Conservation (phyloP, 2,888 invertebrate species). For the Hermodice carunculata region DNA sequence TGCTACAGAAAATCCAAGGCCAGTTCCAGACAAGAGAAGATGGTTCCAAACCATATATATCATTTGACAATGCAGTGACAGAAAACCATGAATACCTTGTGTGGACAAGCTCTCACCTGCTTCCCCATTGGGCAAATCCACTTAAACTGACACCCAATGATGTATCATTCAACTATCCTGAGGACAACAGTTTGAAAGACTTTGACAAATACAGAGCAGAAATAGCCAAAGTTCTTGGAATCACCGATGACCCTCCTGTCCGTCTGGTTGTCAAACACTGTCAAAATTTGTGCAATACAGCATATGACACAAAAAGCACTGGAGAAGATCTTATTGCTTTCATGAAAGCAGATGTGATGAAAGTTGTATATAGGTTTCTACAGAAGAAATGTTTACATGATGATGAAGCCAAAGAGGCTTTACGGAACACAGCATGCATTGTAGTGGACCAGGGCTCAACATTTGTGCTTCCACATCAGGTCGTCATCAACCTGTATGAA, state of each 20-base stretch:
- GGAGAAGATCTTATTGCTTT: conserved; percentile 35
- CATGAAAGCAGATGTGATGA: conserved; percentile 45
- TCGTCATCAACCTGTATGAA: conserved; percentile 46
- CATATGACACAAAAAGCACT: not conserved
- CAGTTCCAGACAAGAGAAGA: conserved; percentile 18
- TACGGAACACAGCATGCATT: conserved; percentile 27
- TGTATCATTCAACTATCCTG: conserved; percentile 17
- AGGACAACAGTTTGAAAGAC: not conserved
- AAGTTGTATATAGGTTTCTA: conserved; percentile 39
- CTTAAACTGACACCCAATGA: conserved; percentile 33
- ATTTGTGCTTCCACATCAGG: conserved; percentile 21
- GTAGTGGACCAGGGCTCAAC: conserved; percentile 32
- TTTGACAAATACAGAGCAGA: conserved; percentile 23
- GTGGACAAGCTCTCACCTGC: conserved; percentile 40
- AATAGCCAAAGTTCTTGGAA: conserved; percentile 30
- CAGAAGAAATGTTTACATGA: conserved; percentile 22
- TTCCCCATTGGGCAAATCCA: conserved; percentile 49
- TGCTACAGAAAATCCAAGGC: conserved; percentile 30
- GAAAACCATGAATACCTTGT: conserved; percentile 38
- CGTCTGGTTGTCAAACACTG: conserved; percentile 13
- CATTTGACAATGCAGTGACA: conserved; percentile 40
- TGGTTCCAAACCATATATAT: conserved; percentile 32
- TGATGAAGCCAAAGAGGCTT: conserved; percentile 10
- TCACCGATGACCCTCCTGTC: conserved; percentile 33
- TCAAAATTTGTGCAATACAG: conserved; percentile 2